Base-by-base conservation (phyloP, 2,797 vertebrate genomes). In the Gambusia yucatana region DNA sequence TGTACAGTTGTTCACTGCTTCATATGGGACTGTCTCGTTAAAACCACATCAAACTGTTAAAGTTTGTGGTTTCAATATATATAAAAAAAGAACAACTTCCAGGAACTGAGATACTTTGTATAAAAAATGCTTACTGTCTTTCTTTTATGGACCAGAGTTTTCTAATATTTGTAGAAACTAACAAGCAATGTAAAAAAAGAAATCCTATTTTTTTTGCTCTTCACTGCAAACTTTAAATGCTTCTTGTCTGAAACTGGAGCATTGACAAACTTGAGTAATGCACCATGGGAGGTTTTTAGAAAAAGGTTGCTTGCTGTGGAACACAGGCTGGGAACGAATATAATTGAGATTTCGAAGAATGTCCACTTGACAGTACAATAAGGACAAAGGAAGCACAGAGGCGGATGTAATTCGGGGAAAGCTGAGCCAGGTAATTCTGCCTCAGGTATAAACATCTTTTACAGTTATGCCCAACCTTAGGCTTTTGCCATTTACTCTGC, bases 231-330 rank as follows among this genome's bases (percentile, higher is more conserved):
- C 39, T 65, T 11, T 25, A 44, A 44, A 43, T 16, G 11, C 28
- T 48, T 47, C 43, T 11, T 46, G 9, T 71, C 63, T 33, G 70
- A 30, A 74, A 59, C 52, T 4, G 43, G 33, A 77, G 43, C 13
- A 8, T 67, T 72, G 73, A 67, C 41, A 65, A 50, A 72, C 16
- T 7, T 43, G 25, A 72, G 46, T 72, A 55, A 72, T 65, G 46
- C 33, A 75, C 6, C 10, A 39, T 33, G 22, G 73, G 9, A 25
- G 46, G 11, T 11, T 63, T 43, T 72, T 63, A 25, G 39, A 47
- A 61, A 71, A 84, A 81, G n/a, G 67, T 78, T 48, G 77, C 33
- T 47, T 22, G 46, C 76, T 44, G 2, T 50, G 41, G 43, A 78
- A 75, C 17, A 16, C 22, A 84, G 59, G 79, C 59, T 79, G 33